Evolutionary conservation across 92 coral and sea anemone genomes (phyloP).

Genomic region (Epizoanthus scotinus): DNA sequence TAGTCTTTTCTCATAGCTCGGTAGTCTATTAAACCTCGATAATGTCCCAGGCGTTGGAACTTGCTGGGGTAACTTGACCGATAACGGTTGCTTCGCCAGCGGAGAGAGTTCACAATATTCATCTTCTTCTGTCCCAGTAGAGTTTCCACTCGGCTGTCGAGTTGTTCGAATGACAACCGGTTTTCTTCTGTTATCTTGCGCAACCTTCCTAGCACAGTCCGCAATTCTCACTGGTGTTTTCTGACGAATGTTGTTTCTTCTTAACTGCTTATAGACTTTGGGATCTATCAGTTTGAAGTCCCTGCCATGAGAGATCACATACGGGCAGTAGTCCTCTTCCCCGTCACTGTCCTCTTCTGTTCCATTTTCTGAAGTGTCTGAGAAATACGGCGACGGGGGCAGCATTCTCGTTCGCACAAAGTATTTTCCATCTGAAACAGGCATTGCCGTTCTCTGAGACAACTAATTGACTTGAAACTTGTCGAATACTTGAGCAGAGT

Average conservation of each 20-base stretch:
- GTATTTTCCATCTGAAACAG: conserved; percentile 43
- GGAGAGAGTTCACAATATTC: conserved; percentile 92
- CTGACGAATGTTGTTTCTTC: conserved; percentile 80
- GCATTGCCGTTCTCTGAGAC: conserved; percentile 44
- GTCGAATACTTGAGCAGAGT: conserved; percentile 1
- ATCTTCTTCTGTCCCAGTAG: conserved; percentile 60
- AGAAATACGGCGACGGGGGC: conserved; percentile 38
- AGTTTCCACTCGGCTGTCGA: conserved; percentile 29
- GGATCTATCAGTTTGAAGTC: conserved; percentile 86
- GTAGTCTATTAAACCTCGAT: conserved; percentile 44
- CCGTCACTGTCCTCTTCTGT: conserved; percentile 70
- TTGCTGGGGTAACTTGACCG: conserved; percentile 51
- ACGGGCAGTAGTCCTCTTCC: conserved; percentile 78
- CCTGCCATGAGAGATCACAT: conserved; percentile 84
- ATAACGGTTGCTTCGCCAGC: conserved; percentile 77
- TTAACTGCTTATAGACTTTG: conserved; percentile 82
- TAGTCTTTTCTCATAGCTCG: conserved; percentile 65
- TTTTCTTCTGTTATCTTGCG: conserved; percentile 52
- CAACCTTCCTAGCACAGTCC: conserved; percentile 73
- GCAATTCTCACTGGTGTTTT: conserved; percentile 65
- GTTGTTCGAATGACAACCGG: conserved; percentile 29
- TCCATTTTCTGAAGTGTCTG: conserved; percentile 30
- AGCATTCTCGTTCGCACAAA: conserved; percentile 40
- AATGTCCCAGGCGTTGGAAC: conserved; percentile 32
- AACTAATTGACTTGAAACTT: conserved; percentile 17